These are phyloP conservation scores for Orthonevra nobilis DNA, from an alignment of 2,888 invertebrate species.

Conservation along the genomic window DNA sequence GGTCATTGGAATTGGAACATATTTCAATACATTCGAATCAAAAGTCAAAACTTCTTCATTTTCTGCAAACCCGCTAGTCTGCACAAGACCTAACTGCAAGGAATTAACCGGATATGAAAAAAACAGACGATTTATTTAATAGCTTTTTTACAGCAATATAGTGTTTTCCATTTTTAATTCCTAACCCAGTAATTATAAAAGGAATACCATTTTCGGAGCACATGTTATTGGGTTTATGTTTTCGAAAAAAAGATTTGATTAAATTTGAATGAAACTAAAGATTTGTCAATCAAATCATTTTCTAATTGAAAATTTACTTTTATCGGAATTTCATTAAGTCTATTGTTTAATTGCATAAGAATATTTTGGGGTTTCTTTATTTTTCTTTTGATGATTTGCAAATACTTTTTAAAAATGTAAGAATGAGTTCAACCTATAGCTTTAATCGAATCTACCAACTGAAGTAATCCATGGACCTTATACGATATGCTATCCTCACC, in stretches of 20 bases:
- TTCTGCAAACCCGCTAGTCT: neutral
- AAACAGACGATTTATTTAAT: neutral
- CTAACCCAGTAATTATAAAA: neutral
- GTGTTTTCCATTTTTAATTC: neutral
- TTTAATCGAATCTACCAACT: slow-evolving; percentile 18
- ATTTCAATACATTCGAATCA: neutral
- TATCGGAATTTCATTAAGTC: neutral
- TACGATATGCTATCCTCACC: slow-evolving; percentile 17
- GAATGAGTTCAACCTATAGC: slow-evolving; percentile 6
- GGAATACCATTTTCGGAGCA: neutral
- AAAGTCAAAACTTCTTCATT: neutral
- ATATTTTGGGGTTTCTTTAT: slow-evolving; percentile 23
- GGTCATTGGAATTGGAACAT: neutral
- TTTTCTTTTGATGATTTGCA: slow-evolving; percentile 21
- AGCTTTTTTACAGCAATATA: neutral
- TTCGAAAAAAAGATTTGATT: neutral
- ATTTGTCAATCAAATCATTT: neutral
- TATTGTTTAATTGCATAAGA: slow-evolving; percentile 13
- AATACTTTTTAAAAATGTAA: slow-evolving; percentile 18
- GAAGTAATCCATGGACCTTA: slow-evolving; percentile 21
- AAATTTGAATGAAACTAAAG: neutral
- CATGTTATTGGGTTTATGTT: neutral
- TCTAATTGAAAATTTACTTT: neutral
- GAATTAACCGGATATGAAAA: neutral
- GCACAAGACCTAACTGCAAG: neutral